A percentile compares a stretch with the other conserved stretches of the same genome.
Conservation (phyloP, 2,797 vertebrate species). For the Odontamblyopus rebecca region DNA sequence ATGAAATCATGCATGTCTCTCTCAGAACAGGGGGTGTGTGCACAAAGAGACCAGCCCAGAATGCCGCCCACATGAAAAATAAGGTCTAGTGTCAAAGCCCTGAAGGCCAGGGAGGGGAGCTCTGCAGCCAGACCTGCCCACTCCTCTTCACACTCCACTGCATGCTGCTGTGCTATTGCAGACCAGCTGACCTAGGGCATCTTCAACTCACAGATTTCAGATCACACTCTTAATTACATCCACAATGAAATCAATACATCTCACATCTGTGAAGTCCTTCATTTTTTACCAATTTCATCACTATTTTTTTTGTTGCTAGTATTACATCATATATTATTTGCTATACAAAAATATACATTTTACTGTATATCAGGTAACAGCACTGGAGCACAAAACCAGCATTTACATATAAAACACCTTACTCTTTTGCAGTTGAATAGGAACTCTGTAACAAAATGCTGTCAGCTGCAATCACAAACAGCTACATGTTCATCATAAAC, state of each 20-base stretch:
- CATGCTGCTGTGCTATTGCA: conserved; percentile 64
- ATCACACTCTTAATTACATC: conserved; percentile 71
- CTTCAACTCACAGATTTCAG: conserved; percentile 57
- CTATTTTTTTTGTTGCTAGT: conserved; percentile 39
- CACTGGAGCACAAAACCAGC: not conserved
- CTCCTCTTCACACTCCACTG: conserved; percentile 60
- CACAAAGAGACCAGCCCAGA: conserved; percentile 78
- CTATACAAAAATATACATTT: not conserved
- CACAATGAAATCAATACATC: conserved; percentile 26
- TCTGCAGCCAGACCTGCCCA: conserved; percentile 38
- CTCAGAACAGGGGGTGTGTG: conserved; percentile 65
- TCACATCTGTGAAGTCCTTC: conserved; percentile 56
- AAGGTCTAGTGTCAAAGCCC: conserved; percentile 74
- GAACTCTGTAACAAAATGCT: too few relatives aligned
- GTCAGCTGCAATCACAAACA: too few relatives aligned
- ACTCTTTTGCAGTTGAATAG: too few relatives aligned
- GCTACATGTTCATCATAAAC: not conserved
- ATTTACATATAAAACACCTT: not conserved
- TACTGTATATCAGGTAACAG: not conserved
- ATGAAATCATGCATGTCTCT: conserved; percentile 82
- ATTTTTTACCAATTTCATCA: conserved; percentile 33
- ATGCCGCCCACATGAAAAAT: conserved; percentile 78
- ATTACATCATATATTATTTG: not conserved
- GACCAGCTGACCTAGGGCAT: conserved; percentile 65
- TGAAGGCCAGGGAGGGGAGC: conserved; percentile 66